Base-by-base conservation (phyloP, 2,113 vertebrate genomes). In the Oxyruncus cristatus region DNA sequence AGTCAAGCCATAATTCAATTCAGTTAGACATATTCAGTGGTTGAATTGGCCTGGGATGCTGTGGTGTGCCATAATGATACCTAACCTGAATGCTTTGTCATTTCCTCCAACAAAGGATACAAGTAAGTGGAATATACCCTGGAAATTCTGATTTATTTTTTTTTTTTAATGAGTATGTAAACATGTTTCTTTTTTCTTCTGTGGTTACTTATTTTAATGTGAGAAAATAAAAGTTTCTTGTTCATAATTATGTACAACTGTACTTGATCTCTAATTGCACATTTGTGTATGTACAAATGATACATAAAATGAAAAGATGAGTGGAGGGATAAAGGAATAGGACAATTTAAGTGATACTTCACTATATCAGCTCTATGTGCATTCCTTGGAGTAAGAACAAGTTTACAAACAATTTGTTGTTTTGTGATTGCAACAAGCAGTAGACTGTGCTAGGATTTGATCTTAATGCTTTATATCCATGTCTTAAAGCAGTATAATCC, bases 11-110 rank as follows among this genome's bases (percentile, higher is more conserved):
- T 42, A 63, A 75, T 82, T 71, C 39, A 50, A 23, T 58, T 78
- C 9, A 33, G 82, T 88, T 62, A 85, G 17, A 46, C 24, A 15
- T 44, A 77, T 32, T 49, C 26, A 59, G 1, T 37, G 20, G 6
- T 35, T 68, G 37, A 97, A 95, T 41, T 49, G 13, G 6, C 22
- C 53, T 73, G 27, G 32, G 8, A 35, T 73, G 46, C 28, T 26
- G 9, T 70, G 22, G 14, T 56, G 9, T 70, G 14, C 0, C 0
- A 15, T 35, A 55, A 50, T 30, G 41, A 32, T 19, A 37, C 6
- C 6, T 63, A 41, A 59, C 3, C 4, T 33, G 6, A 32, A 68
- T 8, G 11, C 4, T 80, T 65, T 2, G 1, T 35, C 0, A 2
- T 56, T 66, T 91, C 61, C n/a, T 49, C 24, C 41, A 86, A 32